Evolutionary conservation across 2,113 vertebrate genomes (phyloP), one percentile per base, ranked within the genome.

Genomic region (Ophthalmolycus amberensis): DNA sequence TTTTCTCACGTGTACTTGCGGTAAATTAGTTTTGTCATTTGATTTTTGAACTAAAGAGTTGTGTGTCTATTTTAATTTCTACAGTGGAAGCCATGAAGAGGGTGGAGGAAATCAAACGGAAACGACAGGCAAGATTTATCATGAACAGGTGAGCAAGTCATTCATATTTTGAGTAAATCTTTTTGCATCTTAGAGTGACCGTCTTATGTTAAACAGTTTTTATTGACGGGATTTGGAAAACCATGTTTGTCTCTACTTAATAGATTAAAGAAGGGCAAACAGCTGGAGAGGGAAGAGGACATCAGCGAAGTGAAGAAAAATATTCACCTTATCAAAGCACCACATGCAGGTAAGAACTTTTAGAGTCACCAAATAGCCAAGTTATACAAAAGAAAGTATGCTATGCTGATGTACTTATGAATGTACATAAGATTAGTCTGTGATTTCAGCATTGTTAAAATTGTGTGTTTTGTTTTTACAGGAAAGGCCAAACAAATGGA

Each of bases 271-370:
- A 99, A 98, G 91, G 96, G 96, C 89, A 99, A 98, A 93, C 95
- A 97, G 83, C 86, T 99, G 78, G 96, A 98, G 92, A 98, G 97
- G 77, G 97, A 94, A 68, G 96, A 97, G 87, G 97, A 94, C 75
- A 97, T 99, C 94, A 96, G 67, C 85, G 98, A 99, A 94, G 98
- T 99, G 85, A 99, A 99, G 91, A 97, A 98, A 86, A 99, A 96
- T 70, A 98, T 99, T 75, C 98, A 99, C 84, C 97, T 99, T 56
- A 96, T 99, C 92, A 97, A 95, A 90, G 97, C 98, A 38, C 97
- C 97, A 7, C 96, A 97, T 86, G 98, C 97, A 86, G 96, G 98
- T 99, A 90, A 94, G 46, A 38, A 8, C 40, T 12, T 27, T 68
- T 4, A 48, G 5, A 27, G 27, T 50, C 6, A 25, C 32, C 5